These are phyloP conservation scores for Squalus acanthias DNA, from an alignment of 2,797 vertebrate species.

Conservation along the genomic window DNA sequence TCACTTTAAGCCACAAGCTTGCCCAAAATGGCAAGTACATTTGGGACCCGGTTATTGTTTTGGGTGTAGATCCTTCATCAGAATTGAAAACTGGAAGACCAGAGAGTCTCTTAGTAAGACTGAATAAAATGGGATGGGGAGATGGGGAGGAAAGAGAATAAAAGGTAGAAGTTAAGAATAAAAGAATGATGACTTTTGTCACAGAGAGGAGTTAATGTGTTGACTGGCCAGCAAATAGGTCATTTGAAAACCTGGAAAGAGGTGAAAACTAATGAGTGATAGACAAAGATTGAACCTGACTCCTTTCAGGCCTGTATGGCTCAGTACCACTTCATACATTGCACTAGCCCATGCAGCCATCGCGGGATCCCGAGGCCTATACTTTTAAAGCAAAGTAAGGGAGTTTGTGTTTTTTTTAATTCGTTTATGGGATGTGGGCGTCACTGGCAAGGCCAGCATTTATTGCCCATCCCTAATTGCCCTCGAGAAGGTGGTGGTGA, in stretches of 20 bases:
- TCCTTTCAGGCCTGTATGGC: not conserved
- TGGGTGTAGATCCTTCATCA: not conserved
- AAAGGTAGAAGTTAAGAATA: not conserved
- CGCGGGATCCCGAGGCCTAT: not conserved
- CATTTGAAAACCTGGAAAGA: not conserved
- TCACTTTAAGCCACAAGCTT: not conserved
- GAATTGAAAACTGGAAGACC: not conserved
- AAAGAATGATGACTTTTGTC: not conserved
- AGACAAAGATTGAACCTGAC: not conserved
- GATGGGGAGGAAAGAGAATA: not conserved
- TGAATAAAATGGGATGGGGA: not conserved
- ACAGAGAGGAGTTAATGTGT: not conserved
- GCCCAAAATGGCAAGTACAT: not conserved
- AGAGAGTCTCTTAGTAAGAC: not conserved
- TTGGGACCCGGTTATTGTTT: not conserved
- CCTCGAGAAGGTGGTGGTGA: no score
- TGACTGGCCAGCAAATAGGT: not conserved
- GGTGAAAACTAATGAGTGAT: not conserved
- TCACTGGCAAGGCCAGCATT: no score
- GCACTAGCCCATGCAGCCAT: not conserved
- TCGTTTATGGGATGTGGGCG: no score
- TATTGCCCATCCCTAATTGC: no score
- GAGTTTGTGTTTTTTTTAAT: not conserved
- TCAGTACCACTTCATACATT: not conserved
- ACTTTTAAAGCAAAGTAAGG: not conserved